Evolutionary conservation across 2,797 vertebrate genomes (phyloP), one percentile per base, ranked within the genome.

Genomic region (Sebastes matsubarae): DNA sequence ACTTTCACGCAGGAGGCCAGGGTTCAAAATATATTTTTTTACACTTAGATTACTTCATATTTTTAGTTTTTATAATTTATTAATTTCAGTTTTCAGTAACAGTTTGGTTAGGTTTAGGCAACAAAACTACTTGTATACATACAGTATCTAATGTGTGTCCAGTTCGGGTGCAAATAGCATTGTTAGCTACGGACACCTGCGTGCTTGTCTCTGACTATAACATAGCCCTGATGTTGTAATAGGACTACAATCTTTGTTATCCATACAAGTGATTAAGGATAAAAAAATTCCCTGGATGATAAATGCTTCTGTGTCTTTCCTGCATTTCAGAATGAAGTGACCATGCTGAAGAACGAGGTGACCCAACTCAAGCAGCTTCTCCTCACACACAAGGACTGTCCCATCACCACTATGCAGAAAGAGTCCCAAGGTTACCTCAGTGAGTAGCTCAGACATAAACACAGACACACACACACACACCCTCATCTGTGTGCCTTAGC

Each of bases 371-470:
- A 99, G 93, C 98, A 99, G 96, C 96, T 99, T 88, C 96, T 99
- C 94, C 95, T 99, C 94, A 99, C 99, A 83, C 99, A 99, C 94
- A 99, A 99, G 96, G 98, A 99, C 95, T 99, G 99, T 94, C 99
- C 98, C 69, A 99, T 99, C 96, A 99, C 98, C 93, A 96, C 98
- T 95, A 98, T 99, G 97, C 98, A 99, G 96, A 99, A 99, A 96
- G 98, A 99, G 86, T 97, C 98, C 24, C 99, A 99, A 97, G 98
- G 98, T 95, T 99, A 99, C 96, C 97, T 99, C 96, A 99, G 99
- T 99, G 97, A 99, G 99, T 98, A 96, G 86, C 88, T 79, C 79
- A 72, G 74, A 83, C 82, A 85, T 72, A 76, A 78, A 85, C 89
- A 82, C 85, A 81, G 55, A 88, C 82, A 70, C 75, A 81, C 72